Conservation (phyloP, 64 coral and sea anemone genomes). For the Pocillopora damicornis region DNA sequence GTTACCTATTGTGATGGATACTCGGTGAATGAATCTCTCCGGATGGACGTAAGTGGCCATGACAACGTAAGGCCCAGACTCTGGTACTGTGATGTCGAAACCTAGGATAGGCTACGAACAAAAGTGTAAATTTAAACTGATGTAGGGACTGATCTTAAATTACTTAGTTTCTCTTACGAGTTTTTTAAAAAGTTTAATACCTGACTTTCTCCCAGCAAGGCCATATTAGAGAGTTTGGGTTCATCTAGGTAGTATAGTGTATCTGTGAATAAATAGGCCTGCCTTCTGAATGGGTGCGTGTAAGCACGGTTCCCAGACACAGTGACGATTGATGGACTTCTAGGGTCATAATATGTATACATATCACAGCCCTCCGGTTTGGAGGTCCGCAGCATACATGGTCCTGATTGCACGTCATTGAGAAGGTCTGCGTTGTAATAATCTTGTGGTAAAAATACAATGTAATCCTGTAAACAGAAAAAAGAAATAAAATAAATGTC, state of each 20-base stretch:
- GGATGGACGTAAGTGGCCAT: constrained; percentile 54
- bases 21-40: constrained; percentile 23
- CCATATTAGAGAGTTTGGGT: background rate
- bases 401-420: background rate
- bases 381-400: constrained; percentile 20
- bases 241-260: constrained; percentile 8
- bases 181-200: background rate
- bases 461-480: constrained; percentile 43
- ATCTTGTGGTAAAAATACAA: constrained; percentile 47
- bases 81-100: constrained; percentile 37
- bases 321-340: constrained; percentile 22
- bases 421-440: constrained; percentile 52
- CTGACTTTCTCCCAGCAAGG: constrained; percentile 11
- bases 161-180: background rate
- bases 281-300: constrained; percentile 1
- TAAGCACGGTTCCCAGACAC: constrained; percentile 9
- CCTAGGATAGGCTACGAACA: constrained; percentile 22
- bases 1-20: background rate
- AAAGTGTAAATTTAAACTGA: background rate
- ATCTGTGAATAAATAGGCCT: constrained; percentile 1
- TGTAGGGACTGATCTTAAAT: too few species aligned
- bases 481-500: background rate
- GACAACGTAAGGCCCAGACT: constrained; percentile 29
- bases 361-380: constrained; percentile 39
- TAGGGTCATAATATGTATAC: constrained; percentile 45